Evolutionary conservation across 1,140 invertebrate species (phyloP).

Genomic region (Vanessa tameamea): DNA sequence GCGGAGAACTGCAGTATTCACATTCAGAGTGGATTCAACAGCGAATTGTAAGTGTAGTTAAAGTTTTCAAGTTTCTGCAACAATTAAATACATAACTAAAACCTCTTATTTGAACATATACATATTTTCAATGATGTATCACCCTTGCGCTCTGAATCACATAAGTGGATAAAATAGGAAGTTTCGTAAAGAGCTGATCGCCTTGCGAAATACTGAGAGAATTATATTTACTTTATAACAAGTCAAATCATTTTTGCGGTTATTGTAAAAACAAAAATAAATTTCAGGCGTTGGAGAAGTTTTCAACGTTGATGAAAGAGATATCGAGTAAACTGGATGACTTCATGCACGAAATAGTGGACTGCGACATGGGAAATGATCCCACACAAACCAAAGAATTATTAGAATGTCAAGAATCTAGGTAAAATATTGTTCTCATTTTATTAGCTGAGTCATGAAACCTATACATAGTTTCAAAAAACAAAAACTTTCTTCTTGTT

Average conservation of each 20-base stretch:
- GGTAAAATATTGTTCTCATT: constrained; percentile 43
- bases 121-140: constrained; percentile 53
- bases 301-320: constrained; percentile 93
- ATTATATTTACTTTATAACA: background rate
- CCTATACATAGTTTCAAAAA: background rate
- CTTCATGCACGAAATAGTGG: constrained; percentile 91
- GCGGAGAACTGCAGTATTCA: constrained; percentile 93
- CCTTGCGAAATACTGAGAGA: constrained; percentile 62
- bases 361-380: constrained; percentile 82
- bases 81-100: too few relatives aligned
- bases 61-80: background rate
- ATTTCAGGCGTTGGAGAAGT: constrained; percentile 95
- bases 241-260: background rate
- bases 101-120: background rate
- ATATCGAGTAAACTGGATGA: constrained; percentile 91
- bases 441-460: background rate
- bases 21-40: constrained; percentile 98
- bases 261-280: constrained; percentile 14
- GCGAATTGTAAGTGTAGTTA: constrained; percentile 88
- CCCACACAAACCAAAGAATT: constrained; percentile 81
- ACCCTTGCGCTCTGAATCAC: constrained; percentile 72
- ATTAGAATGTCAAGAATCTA: constrained; percentile 79
- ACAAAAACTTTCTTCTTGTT: too few relatives aligned
- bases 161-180: constrained; percentile 57
- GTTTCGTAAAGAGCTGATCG: constrained; percentile 63